Evolutionary conservation across 2,888 invertebrate species (phyloP), one percentile per base, ranked within the genome.

Genomic region (Mayetiola destructor): DNA sequence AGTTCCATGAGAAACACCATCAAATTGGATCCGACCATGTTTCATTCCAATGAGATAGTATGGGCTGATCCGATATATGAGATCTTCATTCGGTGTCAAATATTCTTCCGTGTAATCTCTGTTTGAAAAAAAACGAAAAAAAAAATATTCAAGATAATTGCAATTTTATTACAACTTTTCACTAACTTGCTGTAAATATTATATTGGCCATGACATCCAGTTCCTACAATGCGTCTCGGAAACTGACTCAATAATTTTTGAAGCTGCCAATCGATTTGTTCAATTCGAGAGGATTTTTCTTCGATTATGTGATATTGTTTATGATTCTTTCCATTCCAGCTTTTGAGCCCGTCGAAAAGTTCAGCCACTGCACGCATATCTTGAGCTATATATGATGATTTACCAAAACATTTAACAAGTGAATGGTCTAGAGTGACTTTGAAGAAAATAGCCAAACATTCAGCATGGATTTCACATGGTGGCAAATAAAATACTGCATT

Each of bases 381-480:
- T n/a, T 20, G 16, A 20, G 6, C 16, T 10, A 8, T 21, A 48
- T 18, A 30, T 10, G 23, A 42, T n/a, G 16, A 29, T 59, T 64
- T 75, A 82, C 82, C 79, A 68, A 79, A 75, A 66, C 82, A 83
- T 62, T 75, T 71, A 61, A 76, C 77, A 35, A 68, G 67, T 3
- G 78, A 73, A 10, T 74, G 71, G 18, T 73, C 67, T n/a, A 76
- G 75, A 10, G 73, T 69, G 3, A 78, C 74, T 54, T 72, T 69
- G 63, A 80, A 78, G 63, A 75, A 74, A 6, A 77, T 72, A 14
- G 76, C 75, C 14, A 69, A 69, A 61, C 81, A 81, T 63, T 76
- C 75, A 56, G 75, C 69, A 32, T 32, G 8, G 32, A 6, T 32
- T 32, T 12, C 32, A 61, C 77, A 78, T 0, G 77, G 76, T 3